Evolutionary conservation across 1,140 invertebrate species (phyloP), one percentile per base, ranked within the genome.

Genomic region (Leptopilina clavipes): DNA sequence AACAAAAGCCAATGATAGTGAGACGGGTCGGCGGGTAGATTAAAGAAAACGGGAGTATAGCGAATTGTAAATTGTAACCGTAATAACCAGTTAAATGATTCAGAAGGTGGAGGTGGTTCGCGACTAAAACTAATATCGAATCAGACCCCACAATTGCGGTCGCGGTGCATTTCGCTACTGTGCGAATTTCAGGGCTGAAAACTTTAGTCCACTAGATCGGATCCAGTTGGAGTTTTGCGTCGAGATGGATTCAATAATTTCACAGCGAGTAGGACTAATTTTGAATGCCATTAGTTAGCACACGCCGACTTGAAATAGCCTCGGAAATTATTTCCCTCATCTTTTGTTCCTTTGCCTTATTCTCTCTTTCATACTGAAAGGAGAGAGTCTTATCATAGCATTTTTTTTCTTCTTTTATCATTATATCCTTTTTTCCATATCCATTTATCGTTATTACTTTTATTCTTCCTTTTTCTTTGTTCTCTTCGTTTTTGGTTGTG

Each of bases 71-170:
- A 82, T 81, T 71, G 72, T 89, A 85, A 88, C 84, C 85, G 86
- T 89, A 88, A 89, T 88, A 88, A 87, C 84, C 85, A 84, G 86
- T 85, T 87, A 85, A 88, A 89, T 81, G 85, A 85, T 87, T 84
- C 81, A 85, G 81, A 82, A 85, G 80, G 1, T 72, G 79, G 71
- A 75, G 82, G 70, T 78, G 79, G 77, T 75, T 40, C 78, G 80
- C 79, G 81, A 82, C 87, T 85, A 89, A 89, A 88, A 88, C 88
- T 89, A 89, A 89, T 89, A 89, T 87, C 88, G 85, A 85, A 82
- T 76, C 82, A 70, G 86, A 86, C 74, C 83, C n/a, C 83, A 86
- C 87, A 86, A 87, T 87, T 89, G 87, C 82, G 87, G 87, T 88
- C 83, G 81, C 83, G 84, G 81, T 65, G 59, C n/a, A 31, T 65